Evolutionary conservation across 2,113 vertebrate genomes (phyloP).

Genomic region (Danionella cerebrum): DNA sequence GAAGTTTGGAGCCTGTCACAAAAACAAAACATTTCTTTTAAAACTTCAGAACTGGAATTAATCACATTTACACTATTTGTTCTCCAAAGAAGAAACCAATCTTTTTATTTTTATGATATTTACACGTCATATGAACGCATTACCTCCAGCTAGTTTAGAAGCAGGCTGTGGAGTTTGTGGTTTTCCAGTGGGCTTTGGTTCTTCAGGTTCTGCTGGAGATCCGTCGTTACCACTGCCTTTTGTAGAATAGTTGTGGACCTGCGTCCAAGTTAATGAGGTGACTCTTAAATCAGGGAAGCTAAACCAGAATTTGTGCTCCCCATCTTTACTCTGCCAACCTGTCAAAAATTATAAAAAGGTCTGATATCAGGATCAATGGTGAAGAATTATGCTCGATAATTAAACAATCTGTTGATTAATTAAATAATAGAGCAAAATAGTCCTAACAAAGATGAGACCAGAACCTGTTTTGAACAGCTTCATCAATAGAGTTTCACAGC

Average conservation of each 20-base stretch:
- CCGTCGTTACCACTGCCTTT: constrained; percentile 55
- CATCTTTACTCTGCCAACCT: constrained; percentile 72
- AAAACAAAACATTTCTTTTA: constrained; percentile 22
- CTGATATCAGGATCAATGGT: not conserved
- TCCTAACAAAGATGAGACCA: no score
- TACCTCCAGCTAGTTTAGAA: constrained; percentile 44
- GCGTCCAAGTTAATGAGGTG: constrained; percentile 56
- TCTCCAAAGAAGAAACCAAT: not conserved
- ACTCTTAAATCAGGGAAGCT: constrained; percentile 56
- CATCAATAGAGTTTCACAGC: no score
- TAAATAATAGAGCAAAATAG: no score
- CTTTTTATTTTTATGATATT: not conserved
- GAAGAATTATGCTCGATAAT: no score
- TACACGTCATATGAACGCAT: not conserved
- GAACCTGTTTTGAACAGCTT: no score
- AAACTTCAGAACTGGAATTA: constrained; percentile 11
- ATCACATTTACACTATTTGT: not conserved
- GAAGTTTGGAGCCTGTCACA: constrained; percentile 17
- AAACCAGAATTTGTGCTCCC: constrained; percentile 57
- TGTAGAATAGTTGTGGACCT: constrained; percentile 77
- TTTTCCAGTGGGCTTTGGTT: constrained; percentile 36
- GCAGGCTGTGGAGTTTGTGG: constrained; percentile 30
- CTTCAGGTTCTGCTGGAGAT: constrained; percentile 39
- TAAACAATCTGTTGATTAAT: no score
- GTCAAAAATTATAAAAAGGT: constrained; percentile 2